Evolutionary conservation across 1,140 invertebrate species (phyloP), one percentile per base, ranked within the genome.

Genomic region (Papilio machaon): DNA sequence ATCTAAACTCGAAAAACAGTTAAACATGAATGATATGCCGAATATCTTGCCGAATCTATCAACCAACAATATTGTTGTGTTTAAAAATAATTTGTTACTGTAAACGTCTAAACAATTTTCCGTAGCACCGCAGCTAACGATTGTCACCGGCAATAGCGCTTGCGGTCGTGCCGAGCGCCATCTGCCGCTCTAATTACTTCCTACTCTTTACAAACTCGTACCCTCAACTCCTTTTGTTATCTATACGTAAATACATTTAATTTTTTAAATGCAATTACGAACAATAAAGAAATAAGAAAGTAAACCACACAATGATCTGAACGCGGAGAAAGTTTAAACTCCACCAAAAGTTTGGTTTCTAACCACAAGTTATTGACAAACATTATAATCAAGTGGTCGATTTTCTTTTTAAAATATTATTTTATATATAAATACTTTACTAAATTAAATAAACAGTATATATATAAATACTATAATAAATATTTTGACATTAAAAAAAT

Each of bases 141-240:
- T 85, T 82, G 84, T 84, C 86, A 47, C 79, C 85, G 84, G 85
- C 85, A 81, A 84, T 81, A 79, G 76, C 79, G 80, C 81, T 87
- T 91, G 91, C 85, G 91, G 91, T 93, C 73, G 79, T 80, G 76
- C 79, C 81, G 85, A 80, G 82, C 90, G 89, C 92, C 91, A 93
- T 92, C 92, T 92, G 91, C 81, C 82, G 80, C 79, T 80, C 86
- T 92, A 92, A 94, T 93, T 92, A 90, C 91, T 90, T 94, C 91
- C 92, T 92, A 91, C 86, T 89, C 90, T 89, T 91, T 91, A 87
- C 82, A 91, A 88, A 82, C 81, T 76, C 79, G 64, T 83, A 86
- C 85, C 74, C 67, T 80, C 80, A 77, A 82, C 82, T 82, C 83
- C 88, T 85, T 91, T 94, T 92, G 91, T 93, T 88, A 85, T 38